Evolutionary conservation across 2,888 invertebrate species (phyloP), one percentile per base, ranked within the genome.

Genomic region (Andricus quercusramuli): DNA sequence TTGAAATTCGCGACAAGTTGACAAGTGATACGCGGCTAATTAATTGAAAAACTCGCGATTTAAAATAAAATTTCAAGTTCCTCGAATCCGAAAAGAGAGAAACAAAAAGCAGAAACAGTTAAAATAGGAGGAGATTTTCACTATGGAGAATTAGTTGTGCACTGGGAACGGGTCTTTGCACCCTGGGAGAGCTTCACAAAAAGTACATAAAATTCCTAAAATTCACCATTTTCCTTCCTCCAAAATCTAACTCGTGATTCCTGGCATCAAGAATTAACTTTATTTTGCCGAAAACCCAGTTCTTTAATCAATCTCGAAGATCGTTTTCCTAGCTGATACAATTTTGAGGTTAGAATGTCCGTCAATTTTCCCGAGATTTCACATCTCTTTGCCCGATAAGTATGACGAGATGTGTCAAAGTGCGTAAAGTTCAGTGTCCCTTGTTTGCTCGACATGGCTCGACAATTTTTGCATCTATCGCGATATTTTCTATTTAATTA

Each of bases 401-500:
- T 47, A 68, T 47, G 41, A 51, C 51, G 29, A 11, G 47, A 29
- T 9, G 47, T 70, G 70, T 70, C 29, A 47, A 70, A 70, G 47
- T 70, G 47, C 41, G 25, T 51, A 51, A 68, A 70, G 70, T 70
- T 70, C 70, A 70, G 25, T 70, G 70, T 70, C 70, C 32, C 70
- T 20, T 51, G 51, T 47, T 70, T 29, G 20, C 51, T 51, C 47
- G 29, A 29, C 62, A 62, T 70, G 29, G 11, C 51, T 51, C 47
- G 29, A 15, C 62, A 62, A 22, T 59, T 62, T 25, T 62, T 4
- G 15, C 5, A 25, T 56, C n/a, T 56, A 56, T 56, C n/a, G 56
- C n/a, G 56, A 56, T 56, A 56, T 20, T 3, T 9, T 25, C 11
- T 25, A 62, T n/a, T n/a, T 8, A 62, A 62, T 62, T 62, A 62